phyloP scores from a whole-genome alignment of 2,113 vertebrate species.

The Labrus mixtus region DNA sequence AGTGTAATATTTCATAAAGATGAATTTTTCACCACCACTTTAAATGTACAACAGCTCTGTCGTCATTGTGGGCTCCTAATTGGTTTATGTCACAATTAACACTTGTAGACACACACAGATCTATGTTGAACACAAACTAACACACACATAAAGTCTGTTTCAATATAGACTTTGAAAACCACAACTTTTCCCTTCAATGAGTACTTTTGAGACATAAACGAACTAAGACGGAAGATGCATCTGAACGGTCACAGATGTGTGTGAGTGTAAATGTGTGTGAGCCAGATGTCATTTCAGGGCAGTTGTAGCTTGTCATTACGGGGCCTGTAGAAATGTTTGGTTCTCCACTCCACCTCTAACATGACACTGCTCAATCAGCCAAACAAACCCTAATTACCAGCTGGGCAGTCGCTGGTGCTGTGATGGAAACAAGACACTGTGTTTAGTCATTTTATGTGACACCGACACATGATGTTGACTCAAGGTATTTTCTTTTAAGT shows the following conservation, averaged over 20 bases:
- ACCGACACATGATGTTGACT: constrained; percentile 8
- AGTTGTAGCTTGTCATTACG: constrained; percentile 54
- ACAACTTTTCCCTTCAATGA: constrained; percentile 9
- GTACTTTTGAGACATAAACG: constrained; percentile 7
- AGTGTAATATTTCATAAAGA: not conserved
- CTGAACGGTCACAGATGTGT: not conserved
- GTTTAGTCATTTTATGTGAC: constrained; percentile 34
- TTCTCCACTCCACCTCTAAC: constrained; percentile 56
- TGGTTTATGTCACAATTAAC: constrained; percentile 9
- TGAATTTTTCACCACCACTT: not conserved
- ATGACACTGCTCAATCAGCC: constrained; percentile 56
- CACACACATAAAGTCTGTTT: not conserved
- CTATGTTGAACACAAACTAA: not conserved
- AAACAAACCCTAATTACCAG: constrained; percentile 55
- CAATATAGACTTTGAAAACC: constrained; percentile 9
- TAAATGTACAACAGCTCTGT: constrained; percentile 1
- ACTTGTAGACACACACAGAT: constrained; percentile 12
- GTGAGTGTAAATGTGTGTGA: constrained; percentile 21
- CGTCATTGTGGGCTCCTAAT: constrained; percentile 33
- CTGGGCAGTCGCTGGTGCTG: constrained; percentile 20
- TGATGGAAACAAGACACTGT: not conserved
- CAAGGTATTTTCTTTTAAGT: not conserved
- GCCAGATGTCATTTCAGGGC: constrained; percentile 64
- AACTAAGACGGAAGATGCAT: not conserved
- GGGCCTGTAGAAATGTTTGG: constrained; percentile 54